Percentiles rank a stretch among this genome's conserved stretches.
Conservation (phyloP, 1,140 invertebrate genomes). For the Aphaenogaster floridana region DNA sequence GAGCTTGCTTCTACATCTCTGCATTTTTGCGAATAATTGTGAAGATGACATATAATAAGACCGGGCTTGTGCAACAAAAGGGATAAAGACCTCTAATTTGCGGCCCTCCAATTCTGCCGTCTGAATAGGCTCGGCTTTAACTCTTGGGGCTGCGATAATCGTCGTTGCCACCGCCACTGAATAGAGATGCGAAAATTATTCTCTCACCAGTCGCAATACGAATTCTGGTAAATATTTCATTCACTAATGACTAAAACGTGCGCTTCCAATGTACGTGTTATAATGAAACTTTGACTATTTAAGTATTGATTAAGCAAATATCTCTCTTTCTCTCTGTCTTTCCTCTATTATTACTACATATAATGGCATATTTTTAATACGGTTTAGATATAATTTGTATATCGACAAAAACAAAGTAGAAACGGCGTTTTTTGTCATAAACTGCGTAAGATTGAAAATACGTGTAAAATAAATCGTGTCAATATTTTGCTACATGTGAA, state of each 20-base stretch:
- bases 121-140: constrained; percentile 57
- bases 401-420: background rate
- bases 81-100: constrained; percentile 75
- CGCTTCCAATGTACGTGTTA: background rate
- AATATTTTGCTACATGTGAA: background rate
- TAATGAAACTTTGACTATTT: background rate
- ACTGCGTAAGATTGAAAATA: background rate
- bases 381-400: background rate
- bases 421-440: background rate
- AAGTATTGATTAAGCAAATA: background rate
- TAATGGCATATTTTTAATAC: background rate
- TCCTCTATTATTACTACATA: background rate
- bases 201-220: background rate
- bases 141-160: constrained; percentile 19
- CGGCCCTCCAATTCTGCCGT: constrained; percentile 58
- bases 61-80: constrained; percentile 70
- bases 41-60: constrained; percentile 34
- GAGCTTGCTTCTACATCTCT: background rate
- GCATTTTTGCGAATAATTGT: background rate
- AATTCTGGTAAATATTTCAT: constrained; percentile 26
- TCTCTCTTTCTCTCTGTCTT: background rate
- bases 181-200: constrained; percentile 33
- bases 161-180: constrained; percentile 7
- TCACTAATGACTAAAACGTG: background rate
- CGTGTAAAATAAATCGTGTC: background rate